Evolutionary conservation across 2,113 vertebrate genomes (phyloP), one percentile per base, ranked within the genome.

Genomic region (Perca fluviatilis): DNA sequence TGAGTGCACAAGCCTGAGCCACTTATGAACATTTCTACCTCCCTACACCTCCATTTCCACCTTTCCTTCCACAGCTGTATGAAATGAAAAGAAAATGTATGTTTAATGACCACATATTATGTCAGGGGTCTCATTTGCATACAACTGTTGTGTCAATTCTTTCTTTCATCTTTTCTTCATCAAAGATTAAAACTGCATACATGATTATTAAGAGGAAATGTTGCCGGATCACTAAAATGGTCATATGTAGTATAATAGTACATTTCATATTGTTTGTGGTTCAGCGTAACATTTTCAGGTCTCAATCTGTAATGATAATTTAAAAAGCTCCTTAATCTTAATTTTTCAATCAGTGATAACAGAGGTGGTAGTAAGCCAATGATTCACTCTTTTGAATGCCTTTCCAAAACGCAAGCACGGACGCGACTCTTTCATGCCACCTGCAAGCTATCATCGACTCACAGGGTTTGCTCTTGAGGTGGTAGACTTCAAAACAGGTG

Each of bases 401-500:
- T 53, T n/a, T 68, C 0, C 8, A 30, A 15, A 76, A 18, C 6
- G 3, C 2, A 11, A 60, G 57, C 27, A 1, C 5, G 18, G 25
- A 36, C 27, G 36, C 27, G 6, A 49, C 43, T 76, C 30, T 76
- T 85, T 62, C 43, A 12, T 5, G 15, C 54, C 70, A 25, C 80
- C 76, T 27, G 49, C 16, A 14, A 54, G 71, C 43, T n/a, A 23
- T 71, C 27, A 3, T 36, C 5, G 12, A 11, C 74, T 72, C 74
- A 13, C 23, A 5, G 58, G 9, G 36, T 14, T 77, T n/a, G 18
- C 46, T 71, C 54, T 57, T 46, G 40, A 65, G 72, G 60, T 66
- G 64, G 63, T 10, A 21, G n/a, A 80, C 83, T 80, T 84, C 46
- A 77, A 76, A 85, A 74, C 50, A 79, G 33, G 51, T 16, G 14